A percentile compares a stretch with the other conserved stretches of the same genome.
Evolutionary conservation across 2,113 vertebrate genomes (phyloP).

Genomic region (Crotalus viridis): DNA sequence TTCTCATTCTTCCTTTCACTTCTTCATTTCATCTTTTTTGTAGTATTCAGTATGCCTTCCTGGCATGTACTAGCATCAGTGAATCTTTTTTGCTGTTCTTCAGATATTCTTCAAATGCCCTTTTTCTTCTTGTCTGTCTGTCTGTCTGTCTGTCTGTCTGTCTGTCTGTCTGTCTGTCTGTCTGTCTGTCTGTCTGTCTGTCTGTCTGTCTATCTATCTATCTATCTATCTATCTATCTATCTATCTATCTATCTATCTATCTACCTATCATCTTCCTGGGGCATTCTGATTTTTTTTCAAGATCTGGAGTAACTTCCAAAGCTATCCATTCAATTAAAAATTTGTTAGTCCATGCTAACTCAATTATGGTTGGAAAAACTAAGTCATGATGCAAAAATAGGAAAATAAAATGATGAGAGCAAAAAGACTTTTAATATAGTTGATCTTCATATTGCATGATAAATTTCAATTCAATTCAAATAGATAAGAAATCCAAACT

Average conservation of each 20-base stretch:
- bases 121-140: not conserved
- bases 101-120: too few relatives aligned
- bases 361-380: not conserved
- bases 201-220: not conserved
- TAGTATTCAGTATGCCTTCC: too few relatives aligned
- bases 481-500: not conserved
- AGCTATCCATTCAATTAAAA: not conserved
- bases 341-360: not conserved
- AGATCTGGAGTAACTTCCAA: not conserved
- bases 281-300: not conserved
- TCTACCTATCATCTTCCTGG: not conserved
- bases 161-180: not conserved
- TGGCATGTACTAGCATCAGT: too few relatives aligned
- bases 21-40: too few relatives aligned
- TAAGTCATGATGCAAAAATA: not conserved
- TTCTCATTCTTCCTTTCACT: too few relatives aligned
- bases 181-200: rapidly evolving
- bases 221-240: not conserved
- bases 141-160: not conserved
- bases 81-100: too few relatives aligned
- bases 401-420: not conserved
- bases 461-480: not conserved
- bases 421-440: not conserved
- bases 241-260: not conserved
- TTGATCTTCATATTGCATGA: not conserved